Conservation (phyloP, 1,140 invertebrate species). For the Drosophila equinoxialis region DNA sequence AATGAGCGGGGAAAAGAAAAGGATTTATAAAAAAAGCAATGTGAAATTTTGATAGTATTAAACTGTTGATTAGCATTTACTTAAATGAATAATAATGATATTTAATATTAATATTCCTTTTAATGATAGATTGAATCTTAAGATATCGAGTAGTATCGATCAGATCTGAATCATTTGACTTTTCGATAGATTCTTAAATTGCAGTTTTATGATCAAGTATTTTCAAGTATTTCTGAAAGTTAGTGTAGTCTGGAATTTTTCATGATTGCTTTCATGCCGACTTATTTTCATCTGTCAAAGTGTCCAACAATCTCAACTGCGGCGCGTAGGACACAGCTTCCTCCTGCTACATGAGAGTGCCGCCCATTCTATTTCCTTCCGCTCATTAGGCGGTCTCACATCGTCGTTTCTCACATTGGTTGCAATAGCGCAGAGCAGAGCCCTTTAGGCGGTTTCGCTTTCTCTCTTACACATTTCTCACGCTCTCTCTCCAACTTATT, state of each 20-base stretch:
- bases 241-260: neutral
- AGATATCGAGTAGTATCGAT: too few relatives aligned
- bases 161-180: too few relatives aligned
- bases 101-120: too few relatives aligned
- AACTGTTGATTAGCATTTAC: too few relatives aligned
- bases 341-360: neutral
- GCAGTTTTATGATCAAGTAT: too few relatives aligned
- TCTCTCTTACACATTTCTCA: conserved; percentile 19
- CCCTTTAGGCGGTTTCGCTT: conserved; percentile 11
- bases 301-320: conserved; percentile 17
- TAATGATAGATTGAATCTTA: too few relatives aligned
- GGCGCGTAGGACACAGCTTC: conserved; percentile 6
- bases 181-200: too few relatives aligned
- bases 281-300: conserved; percentile 28
- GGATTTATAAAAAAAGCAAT: too few relatives aligned
- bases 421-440: conserved; percentile 4
- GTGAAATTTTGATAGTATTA: too few relatives aligned
- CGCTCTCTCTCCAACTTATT: neutral
- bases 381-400: conserved; percentile 68
- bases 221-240: too few relatives aligned
- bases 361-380: conserved; percentile 60
- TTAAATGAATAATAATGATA: too few relatives aligned
- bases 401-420: conserved; percentile 16
- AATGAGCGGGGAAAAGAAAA: too few relatives aligned
- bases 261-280: conserved; percentile 2